These are phyloP conservation scores for Vanessa atalanta DNA, from an alignment of 1,140 invertebrate species.

Conservation along the genomic window DNA sequence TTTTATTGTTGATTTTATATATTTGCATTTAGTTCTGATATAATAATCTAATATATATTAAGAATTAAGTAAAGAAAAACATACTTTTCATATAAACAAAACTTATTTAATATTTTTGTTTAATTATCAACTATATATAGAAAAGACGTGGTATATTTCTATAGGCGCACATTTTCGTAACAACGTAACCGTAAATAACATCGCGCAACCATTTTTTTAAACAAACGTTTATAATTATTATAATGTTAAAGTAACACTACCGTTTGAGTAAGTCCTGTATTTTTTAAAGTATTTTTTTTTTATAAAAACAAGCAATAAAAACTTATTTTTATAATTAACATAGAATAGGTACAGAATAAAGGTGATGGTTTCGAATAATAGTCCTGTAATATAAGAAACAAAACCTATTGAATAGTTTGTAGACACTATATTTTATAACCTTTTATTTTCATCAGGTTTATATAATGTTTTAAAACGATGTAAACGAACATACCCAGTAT, in stretches of 20 bases:
- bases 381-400: slow-evolving; percentile 2
- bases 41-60: background rate
- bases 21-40: background rate
- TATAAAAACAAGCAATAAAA: slow-evolving; percentile 13
- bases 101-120: background rate
- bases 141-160: background rate
- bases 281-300: slow-evolving; percentile 12
- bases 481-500: slow-evolving; percentile 9
- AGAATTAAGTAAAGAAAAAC: no score
- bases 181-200: background rate
- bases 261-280: slow-evolving; percentile 11
- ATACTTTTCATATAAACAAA: background rate
- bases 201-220: slow-evolving; percentile 3
- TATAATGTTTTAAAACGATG: slow-evolving; percentile 23
- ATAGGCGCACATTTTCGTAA: background rate
- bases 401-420: slow-evolving; percentile 25
- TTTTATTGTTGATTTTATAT: background rate
- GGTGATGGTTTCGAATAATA: slow-evolving; percentile 34
- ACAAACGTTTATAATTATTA: slow-evolving; percentile 1
- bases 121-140: background rate
- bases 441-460: slow-evolving; percentile 32
- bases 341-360: slow-evolving; percentile 30
- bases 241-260: slow-evolving; percentile 3
- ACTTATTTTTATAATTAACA: slow-evolving; percentile 40
- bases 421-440: slow-evolving; percentile 38